Evolutionary conservation across 2,113 vertebrate genomes (phyloP), one percentile per base, ranked within the genome.

Genomic region (Recurvirostra avosetta): DNA sequence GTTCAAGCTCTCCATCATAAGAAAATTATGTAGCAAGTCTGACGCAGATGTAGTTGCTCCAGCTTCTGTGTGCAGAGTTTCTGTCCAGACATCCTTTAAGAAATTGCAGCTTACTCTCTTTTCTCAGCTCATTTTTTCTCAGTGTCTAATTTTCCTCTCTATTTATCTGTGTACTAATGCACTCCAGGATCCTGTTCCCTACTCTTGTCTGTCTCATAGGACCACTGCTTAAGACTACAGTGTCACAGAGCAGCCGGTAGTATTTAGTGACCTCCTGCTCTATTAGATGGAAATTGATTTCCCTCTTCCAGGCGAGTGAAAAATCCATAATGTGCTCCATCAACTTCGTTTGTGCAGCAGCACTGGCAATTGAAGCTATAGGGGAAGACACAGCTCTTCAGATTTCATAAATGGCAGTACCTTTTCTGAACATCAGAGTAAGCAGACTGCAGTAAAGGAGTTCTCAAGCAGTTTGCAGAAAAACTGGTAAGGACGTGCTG

Each of bases 241-340:
- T 81, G 85, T 85, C 78, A 92, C 67, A 86, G 74, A 95, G 75
- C 26, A 95, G 63, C 55, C 86, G 43, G 66, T 75, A 95, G 55
- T 83, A 75, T 74, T 91, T 90, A 89, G 61, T 66, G 75, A 72
- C 65, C 79, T 91, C 86, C 73, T 75, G 34, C 43, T 94, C 68
- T 89, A 61, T 89, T 56, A 91, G 84, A 95, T 52, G 21, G 67
- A 95, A 90, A 96, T 94, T 94, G 94, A 95, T 90, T 91, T 97
- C 92, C 47, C n/a, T 95, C 71, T 76, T 79, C 79, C 26, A 74
- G 32, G 73, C 50, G 68, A 94, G 70, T 63, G 83, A 95, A 94
- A 97, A 95, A 82, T 97, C 95, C 75, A 97, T 95, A 92, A 88
- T 83, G 75, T 84, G 50, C 82, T 94, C 82, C 72, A 93, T 94